These are phyloP conservation scores for Menidia menidia DNA, from an alignment of 2,797 vertebrate species.

Conservation along the genomic window DNA sequence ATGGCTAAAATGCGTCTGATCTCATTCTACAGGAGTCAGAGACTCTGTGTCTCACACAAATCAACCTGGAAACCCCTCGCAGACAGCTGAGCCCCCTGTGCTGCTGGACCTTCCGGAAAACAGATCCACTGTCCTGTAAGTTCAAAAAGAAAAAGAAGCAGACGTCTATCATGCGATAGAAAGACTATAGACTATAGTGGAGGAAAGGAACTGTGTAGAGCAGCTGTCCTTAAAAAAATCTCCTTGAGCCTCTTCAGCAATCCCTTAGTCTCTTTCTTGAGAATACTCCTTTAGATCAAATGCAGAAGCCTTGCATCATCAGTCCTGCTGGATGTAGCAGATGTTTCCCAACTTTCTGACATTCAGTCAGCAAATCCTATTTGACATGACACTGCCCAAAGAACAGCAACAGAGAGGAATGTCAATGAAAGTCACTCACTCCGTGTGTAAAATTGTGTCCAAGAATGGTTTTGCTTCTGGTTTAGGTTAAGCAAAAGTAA, in stretches of 20 bases:
- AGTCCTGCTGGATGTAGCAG: constrained; percentile 4
- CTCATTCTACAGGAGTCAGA: constrained; percentile 86
- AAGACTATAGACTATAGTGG: not conserved
- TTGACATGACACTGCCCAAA: constrained; percentile 4
- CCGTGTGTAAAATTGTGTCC: constrained; percentile 1
- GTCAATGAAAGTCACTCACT: constrained; percentile 17
- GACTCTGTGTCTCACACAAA: constrained; percentile 93
- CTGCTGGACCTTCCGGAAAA: constrained; percentile 90
- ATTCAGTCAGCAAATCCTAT: constrained; percentile 14
- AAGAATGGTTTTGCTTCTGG: not conserved
- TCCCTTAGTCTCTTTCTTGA: not conserved
- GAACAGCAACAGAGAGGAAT: constrained; percentile 1
- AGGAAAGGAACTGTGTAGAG: not conserved
- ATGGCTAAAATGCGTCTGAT: constrained; percentile 10
- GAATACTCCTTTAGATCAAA: not conserved
- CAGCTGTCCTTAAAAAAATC: not conserved
- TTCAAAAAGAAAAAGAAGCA: constrained; percentile 20
- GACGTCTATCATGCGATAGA: not conserved
- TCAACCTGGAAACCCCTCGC: constrained; percentile 81
- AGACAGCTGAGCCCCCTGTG: constrained; percentile 85
- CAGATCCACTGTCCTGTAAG: constrained; percentile 89
- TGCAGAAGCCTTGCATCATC: constrained; percentile 15
- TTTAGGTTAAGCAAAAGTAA: constrained; percentile 2
- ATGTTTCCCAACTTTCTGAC: constrained; percentile 15
- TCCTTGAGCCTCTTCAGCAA: not conserved